Conservation (phyloP, 2,888 invertebrate species). For the Drosophila rubida region DNA sequence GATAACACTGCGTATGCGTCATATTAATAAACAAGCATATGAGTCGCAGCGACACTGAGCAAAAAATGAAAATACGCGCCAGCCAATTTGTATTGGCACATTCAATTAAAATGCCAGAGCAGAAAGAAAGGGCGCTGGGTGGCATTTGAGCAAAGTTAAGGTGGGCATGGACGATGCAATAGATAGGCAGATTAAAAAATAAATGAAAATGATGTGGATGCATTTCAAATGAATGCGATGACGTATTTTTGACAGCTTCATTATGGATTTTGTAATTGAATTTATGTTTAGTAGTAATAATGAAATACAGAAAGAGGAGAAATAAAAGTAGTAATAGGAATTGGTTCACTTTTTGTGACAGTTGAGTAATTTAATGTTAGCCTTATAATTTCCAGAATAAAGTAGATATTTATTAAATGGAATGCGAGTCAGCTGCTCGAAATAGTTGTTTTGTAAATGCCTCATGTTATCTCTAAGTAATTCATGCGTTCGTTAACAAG, state of each 20-base stretch:
- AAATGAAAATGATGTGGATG: neutral
- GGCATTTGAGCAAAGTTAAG: neutral
- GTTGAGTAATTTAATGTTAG: neutral
- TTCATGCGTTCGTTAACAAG: neutral
- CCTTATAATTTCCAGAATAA: too few species aligned
- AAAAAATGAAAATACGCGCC: constrained; percentile 4
- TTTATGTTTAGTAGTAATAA: too few species aligned
- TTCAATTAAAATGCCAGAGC: constrained; percentile 57
- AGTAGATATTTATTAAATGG: neutral
- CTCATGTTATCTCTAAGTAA: neutral
- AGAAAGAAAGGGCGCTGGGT: too few species aligned
- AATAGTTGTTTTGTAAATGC: neutral
- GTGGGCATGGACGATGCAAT: neutral
- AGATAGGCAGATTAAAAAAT: neutral
- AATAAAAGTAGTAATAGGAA: too few species aligned
- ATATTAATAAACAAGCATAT: constrained; percentile 46
- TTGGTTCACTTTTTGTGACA: too few species aligned
- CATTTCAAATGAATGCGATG: too few species aligned
- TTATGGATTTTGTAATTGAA: too few species aligned
- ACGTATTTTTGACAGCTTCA: too few species aligned
- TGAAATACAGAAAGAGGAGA: too few species aligned
- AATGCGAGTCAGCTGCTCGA: neutral
- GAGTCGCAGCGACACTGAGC: constrained; percentile 11
- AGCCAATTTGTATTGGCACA: constrained; percentile 33
- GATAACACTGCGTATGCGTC: constrained; percentile 43